Evolutionary conservation across 2,888 invertebrate species (phyloP).

Genomic region (Seira musarum): DNA sequence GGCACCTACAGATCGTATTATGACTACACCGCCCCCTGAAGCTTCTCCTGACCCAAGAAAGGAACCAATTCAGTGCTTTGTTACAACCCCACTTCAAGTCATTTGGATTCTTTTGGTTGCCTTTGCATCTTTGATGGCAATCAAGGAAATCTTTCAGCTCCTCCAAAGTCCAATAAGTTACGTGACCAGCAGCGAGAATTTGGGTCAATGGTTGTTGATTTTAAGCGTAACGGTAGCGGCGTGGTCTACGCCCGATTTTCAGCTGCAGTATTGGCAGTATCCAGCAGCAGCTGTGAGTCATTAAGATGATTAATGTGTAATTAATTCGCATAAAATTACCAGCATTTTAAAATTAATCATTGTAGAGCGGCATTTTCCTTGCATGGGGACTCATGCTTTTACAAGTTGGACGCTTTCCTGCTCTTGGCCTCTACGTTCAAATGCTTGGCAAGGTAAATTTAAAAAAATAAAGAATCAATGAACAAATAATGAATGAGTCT

Average conservation of each 20-base stretch:
- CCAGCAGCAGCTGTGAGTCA: slow-evolving; percentile 65
- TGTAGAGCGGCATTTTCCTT: slow-evolving; percentile 65
- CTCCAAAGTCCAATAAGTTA: slow-evolving; percentile 65
- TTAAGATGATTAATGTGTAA: too few relatives aligned
- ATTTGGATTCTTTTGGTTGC: slow-evolving; percentile 66
- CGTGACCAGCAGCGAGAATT: slow-evolving; percentile 66
- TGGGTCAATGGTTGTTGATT: slow-evolving; percentile 68
- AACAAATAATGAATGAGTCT: not conserved
- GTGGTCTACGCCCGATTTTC: slow-evolving; percentile 53
- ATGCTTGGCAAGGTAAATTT: slow-evolving; percentile 79
- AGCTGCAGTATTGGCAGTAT: slow-evolving; percentile 66
- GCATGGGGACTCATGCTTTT: slow-evolving; percentile 68
- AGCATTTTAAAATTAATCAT: slow-evolving; percentile 4
- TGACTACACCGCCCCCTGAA: not conserved
- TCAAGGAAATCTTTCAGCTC: slow-evolving; percentile 83
- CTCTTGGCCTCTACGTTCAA: slow-evolving; percentile 91
- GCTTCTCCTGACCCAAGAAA: not conserved
- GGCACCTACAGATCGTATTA: not conserved
- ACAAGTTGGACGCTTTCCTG: slow-evolving; percentile 85
- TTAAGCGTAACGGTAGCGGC: slow-evolving; percentile 59
- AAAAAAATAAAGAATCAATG: not conserved
- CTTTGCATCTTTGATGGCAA: slow-evolving; percentile 67
- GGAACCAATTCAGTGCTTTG: slow-evolving; percentile 20
- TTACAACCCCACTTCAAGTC: slow-evolving; percentile 37
- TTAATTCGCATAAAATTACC: too few relatives aligned